Percentiles rank a stretch among this genome's conserved stretches.
These are phyloP conservation scores for Actinopyga echinites DNA, from an alignment of 53 echinoderm and acorn worm species.

Conservation along the genomic window DNA sequence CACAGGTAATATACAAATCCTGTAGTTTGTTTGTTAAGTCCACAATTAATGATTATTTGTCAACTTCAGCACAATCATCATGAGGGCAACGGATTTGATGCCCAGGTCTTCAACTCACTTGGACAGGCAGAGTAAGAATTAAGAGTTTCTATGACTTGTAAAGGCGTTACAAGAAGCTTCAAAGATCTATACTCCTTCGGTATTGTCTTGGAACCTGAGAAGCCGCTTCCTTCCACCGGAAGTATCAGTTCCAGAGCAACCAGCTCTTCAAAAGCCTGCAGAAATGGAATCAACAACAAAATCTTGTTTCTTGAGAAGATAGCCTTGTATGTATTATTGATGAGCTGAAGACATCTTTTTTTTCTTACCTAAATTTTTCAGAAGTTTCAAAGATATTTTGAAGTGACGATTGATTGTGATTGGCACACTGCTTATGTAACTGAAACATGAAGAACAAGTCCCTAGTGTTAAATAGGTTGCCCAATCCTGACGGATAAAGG, in stretches of 20 bases:
- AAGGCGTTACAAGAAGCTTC: conserved; percentile 71
- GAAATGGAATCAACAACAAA: neutral
- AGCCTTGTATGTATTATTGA: no score
- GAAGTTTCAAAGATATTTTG: no score
- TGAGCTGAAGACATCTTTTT: no score
- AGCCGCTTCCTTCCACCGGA: conserved; percentile 70
- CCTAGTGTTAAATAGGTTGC: no score
- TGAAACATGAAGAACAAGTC: no score
- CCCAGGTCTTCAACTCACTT: conserved; percentile 86
- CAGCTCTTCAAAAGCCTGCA: conserved; percentile 95
- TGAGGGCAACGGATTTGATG: conserved; percentile 68
- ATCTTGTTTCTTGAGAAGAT: neutral
- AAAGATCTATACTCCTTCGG: conserved; percentile 94
- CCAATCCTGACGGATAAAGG: no score
- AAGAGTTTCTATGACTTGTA: conserved; percentile 74
- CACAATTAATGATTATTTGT: no score
- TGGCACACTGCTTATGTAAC: no score
- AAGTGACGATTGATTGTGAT: no score
- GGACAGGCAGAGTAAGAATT: conserved; percentile 83
- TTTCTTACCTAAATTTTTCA: no score
- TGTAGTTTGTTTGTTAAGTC: no score
- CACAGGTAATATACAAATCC: no score
- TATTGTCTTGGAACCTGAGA: conserved; percentile 54
- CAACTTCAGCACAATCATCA: neutral
- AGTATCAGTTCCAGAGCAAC: conserved; percentile 80